Evolutionary conservation across 2,888 invertebrate genomes (phyloP), one percentile per base, ranked within the genome.

Genomic region (Subacronicta megacephala): DNA sequence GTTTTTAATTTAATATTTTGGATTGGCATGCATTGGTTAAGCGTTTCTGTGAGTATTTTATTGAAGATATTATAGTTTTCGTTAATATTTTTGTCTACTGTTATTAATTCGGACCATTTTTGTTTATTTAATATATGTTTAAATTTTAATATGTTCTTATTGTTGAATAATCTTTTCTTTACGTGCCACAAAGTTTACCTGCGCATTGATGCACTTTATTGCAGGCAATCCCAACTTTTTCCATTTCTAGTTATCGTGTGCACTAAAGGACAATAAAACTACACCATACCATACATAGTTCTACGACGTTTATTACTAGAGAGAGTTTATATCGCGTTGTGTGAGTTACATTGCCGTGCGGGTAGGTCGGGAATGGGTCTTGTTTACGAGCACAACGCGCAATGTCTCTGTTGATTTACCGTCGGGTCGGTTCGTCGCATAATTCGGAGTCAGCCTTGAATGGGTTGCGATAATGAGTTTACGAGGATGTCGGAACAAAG

Each of bases 221-320:
- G 68, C 56, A 41, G 31, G 61, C 72, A 71, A 74, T 71, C 13
- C 41, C 31, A 75, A 75, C 75, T 77, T 75, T 77, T 74, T 71
- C 75, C 75, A 77, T 75, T 74, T 55, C 53, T 57, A 58, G 53
- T 64, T 63, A 67, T 66, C 55, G 62, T 46, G 17, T 59, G 60
- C 36, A 43, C 51, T 50, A 35, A 36, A 38, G 35, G 26, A 47
- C 67, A 60, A 66, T 66, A 67, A 67, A 72, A 66, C 54, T 47
- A 36, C 54, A 10, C 43, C 43, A 46, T 43, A 46, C 71, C 35
- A 64, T 54, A 63, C 52, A 46, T 31, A 41, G 65, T 36, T 31
- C 26, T 15, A 35, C 66, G 53, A 72, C 67, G 50, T 72, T 55
- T 67, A 72, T 60, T 66, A 66, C 43, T 35, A 36, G 43, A 43